Evolutionary conservation across 2,888 invertebrate species (phyloP).

Genomic region (Andrena haemorrhoa): DNA sequence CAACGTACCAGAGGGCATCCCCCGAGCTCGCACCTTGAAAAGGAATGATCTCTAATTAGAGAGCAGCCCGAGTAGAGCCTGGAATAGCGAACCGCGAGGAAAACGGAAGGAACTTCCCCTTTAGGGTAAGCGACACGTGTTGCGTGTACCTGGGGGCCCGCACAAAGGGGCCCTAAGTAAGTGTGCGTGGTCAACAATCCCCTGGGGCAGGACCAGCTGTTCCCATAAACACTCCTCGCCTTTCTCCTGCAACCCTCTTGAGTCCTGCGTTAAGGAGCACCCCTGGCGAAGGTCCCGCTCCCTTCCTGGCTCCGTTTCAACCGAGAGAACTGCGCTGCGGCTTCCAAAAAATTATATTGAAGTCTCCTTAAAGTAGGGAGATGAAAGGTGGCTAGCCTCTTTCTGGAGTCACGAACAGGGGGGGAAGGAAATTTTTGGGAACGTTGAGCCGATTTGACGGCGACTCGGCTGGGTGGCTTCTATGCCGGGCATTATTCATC

Average conservation of each 20-base stretch:
- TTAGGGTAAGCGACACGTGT: conserved; percentile 35
- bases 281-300: not conserved
- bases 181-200: conserved; percentile 52
- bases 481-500: conserved; percentile 74
- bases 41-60: not conserved
- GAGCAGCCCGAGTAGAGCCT: too few relatives aligned
- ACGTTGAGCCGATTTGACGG: conserved; percentile 41
- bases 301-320: not conserved
- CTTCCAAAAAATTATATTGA: not conserved
- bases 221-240: conserved; percentile 49
- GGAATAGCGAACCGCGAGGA: not conserved
- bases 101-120: not conserved
- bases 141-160: conserved; percentile 49
- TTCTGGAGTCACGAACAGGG: not conserved
- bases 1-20: not conserved
- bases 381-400: not conserved
- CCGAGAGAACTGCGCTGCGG: not conserved
- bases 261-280: not conserved
- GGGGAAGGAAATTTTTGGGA: conserved; percentile 17
- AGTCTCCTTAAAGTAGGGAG: not conserved
- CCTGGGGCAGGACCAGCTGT: conserved; percentile 54
- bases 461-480: conserved; percentile 17
- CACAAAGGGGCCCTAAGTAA: conserved; percentile 31
- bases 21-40: not conserved
- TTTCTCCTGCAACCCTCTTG: conserved; percentile 7